Percentiles rank a stretch among this genome's conserved stretches.
Evolutionary conservation across 1,140 invertebrate species (phyloP).

Genomic region (Metaphire vulgaris): DNA sequence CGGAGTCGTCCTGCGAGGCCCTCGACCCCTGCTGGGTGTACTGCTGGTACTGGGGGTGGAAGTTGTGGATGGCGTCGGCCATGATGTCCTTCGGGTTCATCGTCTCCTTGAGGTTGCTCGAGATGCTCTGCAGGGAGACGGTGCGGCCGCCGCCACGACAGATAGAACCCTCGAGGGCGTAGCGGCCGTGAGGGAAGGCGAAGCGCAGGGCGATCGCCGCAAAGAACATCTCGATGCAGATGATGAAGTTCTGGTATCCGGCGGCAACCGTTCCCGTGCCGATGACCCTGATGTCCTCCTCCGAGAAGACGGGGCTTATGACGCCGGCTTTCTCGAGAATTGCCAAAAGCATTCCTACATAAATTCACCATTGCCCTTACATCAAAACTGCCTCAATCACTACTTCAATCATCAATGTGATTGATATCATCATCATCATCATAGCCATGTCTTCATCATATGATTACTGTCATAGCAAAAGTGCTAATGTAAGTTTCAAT

Average conservation of each 20-base stretch:
- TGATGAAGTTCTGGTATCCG: constrained; percentile 98
- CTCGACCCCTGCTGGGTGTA: constrained; percentile 80
- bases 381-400: too few relatives aligned
- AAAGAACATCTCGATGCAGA: constrained; percentile 99
- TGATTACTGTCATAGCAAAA: too few relatives aligned
- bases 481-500: too few relatives aligned
- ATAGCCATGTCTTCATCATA: too few relatives aligned
- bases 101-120: constrained; percentile 95
- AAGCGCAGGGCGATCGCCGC: constrained; percentile 91
- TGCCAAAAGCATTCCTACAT: constrained; percentile 84
- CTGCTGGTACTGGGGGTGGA: constrained; percentile 99
- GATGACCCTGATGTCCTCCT: constrained; percentile 61
- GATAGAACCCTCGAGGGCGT: constrained; percentile 11
- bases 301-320: constrained; percentile 79
- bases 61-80: constrained; percentile 99
- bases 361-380: too few relatives aligned
- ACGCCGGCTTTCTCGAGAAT: constrained; percentile 92
- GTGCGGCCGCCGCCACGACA: constrained; percentile 47
- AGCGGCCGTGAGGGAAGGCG: constrained; percentile 72
- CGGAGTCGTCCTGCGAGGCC: neutral
- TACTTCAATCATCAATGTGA: too few relatives aligned
- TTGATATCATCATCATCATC: too few relatives aligned
- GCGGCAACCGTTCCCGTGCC: constrained; percentile 92
- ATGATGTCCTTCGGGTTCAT: constrained; percentile 99
- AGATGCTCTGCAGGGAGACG: constrained; percentile 98